These are phyloP conservation scores for Apotomis turbidana DNA, from an alignment of 2,888 invertebrate genomes.

Conservation along the genomic window DNA sequence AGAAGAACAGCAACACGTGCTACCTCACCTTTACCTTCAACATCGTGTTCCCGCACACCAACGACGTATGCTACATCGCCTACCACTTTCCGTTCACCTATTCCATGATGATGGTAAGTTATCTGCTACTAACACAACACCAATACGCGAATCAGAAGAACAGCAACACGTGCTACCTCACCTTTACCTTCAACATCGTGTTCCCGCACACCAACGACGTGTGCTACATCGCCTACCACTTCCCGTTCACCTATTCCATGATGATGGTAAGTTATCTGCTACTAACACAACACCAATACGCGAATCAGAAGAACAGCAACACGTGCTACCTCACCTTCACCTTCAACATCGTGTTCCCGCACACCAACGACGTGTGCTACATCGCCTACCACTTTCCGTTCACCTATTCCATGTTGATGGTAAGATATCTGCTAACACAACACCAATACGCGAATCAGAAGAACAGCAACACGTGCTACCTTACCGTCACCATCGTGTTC, in stretches of 20 bases:
- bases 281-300: conserved; percentile 90
- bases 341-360: conserved; percentile 90
- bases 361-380: conserved; percentile 91
- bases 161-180: conserved; percentile 86
- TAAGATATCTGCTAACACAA: conserved; percentile 90
- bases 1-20: conserved; percentile 80
- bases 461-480: conserved; percentile 84
- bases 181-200: conserved; percentile 90
- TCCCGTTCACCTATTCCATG: conserved; percentile 92
- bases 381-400: conserved; percentile 95
- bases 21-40: conserved; percentile 92
- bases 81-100: conserved; percentile 95
- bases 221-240: conserved; percentile 94
- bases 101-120: conserved; percentile 87
- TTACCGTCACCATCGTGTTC: conserved; percentile 90
- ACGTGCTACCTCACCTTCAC: conserved; percentile 89
- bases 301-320: conserved; percentile 79
- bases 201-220: conserved; percentile 91
- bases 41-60: conserved; percentile 88
- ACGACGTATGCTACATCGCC: conserved; percentile 93
- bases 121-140: conserved; percentile 93
- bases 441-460: conserved; percentile 83
- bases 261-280: conserved; percentile 89
- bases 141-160: conserved; percentile 82
- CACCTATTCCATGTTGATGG: conserved; percentile 90